Evolutionary conservation across 30 jellyfish, hydroid and myxozoan species (phyloP), one percentile per base, ranked within the genome.

Genomic region (Aurelia sp.): DNA sequence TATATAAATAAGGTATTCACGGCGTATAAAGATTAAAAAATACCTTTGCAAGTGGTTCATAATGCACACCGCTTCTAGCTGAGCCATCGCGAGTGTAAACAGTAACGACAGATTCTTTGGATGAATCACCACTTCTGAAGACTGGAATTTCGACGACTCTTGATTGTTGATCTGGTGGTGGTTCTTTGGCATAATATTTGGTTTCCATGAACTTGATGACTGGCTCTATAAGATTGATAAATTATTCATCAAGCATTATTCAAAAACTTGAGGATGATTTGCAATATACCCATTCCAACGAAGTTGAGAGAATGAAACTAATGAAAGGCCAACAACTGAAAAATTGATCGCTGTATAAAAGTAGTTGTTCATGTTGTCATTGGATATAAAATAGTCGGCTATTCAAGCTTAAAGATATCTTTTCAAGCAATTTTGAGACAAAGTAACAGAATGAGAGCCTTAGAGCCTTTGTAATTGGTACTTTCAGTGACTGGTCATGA

Each of bases 11-110:
- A 27, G 33, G 33, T 27, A 27, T 27, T 27, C 33, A 27, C 33
- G 2, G 1, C 33, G 33, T 27, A 37, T 5, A 10, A 37, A 4
- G 50, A 37, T 37, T 37, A 37, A 4, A 2, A 11, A 81, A 10
- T 68, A 94, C 99, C 95, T 85, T 83, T 18, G 97, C 96, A 27
- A 94, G 62, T 0, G 99, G 96, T 69, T 94, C 97, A 67, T 88
- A 94, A 64, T 89, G 90, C 6, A 66, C 64, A 17, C 97, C 96
- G 47, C 98, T 89, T 74, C 72, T 94, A 3, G 99, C 99, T 35
- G 97, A 94, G 18, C 99, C 99, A 84, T 94, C 99, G 60, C 85
- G 89, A n/a, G 99, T 89, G 79, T 76, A 70, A 59, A 89, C 95
- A 27, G 94, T 82, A 9, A 94, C 96, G 40, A 61, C 66, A 8